phyloP scores from a whole-genome alignment of 2,797 vertebrate genomes.

The Lepus townsendii region DNA sequence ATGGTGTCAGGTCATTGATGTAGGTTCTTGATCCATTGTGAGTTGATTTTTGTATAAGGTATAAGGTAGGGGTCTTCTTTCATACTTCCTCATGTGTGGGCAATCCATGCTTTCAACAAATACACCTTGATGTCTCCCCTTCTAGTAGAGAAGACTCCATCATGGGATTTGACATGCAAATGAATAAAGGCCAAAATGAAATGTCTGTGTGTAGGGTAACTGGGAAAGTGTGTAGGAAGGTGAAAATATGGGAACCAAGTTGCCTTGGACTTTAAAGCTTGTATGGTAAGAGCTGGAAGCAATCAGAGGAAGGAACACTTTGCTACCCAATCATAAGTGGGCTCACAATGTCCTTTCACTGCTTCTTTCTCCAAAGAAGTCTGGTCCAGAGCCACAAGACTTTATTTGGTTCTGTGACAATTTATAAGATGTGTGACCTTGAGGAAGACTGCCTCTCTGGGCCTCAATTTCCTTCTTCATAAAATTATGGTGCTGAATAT shows the following conservation, averaged over 20 bases:
- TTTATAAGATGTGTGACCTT: neutral
- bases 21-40: too few relatives aligned
- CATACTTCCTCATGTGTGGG: too few relatives aligned
- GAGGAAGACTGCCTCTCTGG: neutral
- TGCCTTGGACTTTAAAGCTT: neutral
- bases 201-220: neutral
- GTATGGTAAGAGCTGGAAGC: neutral
- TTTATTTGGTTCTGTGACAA: constrained; percentile 21
- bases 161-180: neutral
- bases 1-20: too few relatives aligned
- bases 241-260: neutral
- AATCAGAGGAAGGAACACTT: constrained; percentile 21
- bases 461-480: constrained; percentile 36
- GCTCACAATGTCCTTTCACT: neutral
- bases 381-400: neutral
- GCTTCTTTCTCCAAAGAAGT: neutral
- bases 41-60: too few relatives aligned
- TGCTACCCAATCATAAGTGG: neutral
- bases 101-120: neutral
- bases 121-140: neutral
- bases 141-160: neutral
- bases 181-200: neutral
- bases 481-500: neutral
- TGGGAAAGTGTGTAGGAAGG: neutral
- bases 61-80: too few relatives aligned